Base-by-base conservation (phyloP, 2,797 vertebrate genomes). In the Etheostoma nigrum region DNA sequence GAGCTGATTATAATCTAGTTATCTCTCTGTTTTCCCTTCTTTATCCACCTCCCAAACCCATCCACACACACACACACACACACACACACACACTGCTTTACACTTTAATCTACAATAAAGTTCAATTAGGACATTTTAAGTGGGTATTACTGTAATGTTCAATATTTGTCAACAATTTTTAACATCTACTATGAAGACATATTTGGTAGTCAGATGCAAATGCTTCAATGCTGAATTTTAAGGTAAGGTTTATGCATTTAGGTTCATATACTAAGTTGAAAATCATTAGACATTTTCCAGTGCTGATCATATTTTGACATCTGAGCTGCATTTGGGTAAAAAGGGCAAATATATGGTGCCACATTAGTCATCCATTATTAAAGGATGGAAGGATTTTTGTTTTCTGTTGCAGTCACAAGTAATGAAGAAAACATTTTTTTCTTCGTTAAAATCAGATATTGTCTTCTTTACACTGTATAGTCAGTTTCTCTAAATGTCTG, bases 1-100 rank as follows among this genome's bases (percentile, higher is more conserved):
- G 60, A 69, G 36, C 36, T 70, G 76, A 72, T 58, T 81, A 67
- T 81, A 67, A 83, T 76, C 67, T 48, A 75, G 73, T 81, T 81
- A 67, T 64, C 64, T 75, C 65, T 85, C 80, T 49, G 72, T 57
- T 78, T 82, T 62, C 45, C 42, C 25, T 76, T 13, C 42, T 52
- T 45, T 52, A 4, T 54, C 36, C 23, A 57, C 44, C 44, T 54
- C n/a, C 15, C 25, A 4, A 25, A 23, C 21, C 21, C 21, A 23
- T 23, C 21, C 33, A 36, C 33, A 36, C 8, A 36, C 8, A 36
- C 36, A 36, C 30, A 30, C 5, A 30, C 27, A 30, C 27, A 30
- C 30, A 7, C 30, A 33, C 6, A 33, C 14, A 27, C 14, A 54
- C 52, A 25, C 52, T 15, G 25, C 25, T 25, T 25, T 25, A 25